A percentile compares a stretch with the other conserved stretches of the same genome.
phyloP scores from a whole-genome alignment of 2,113 vertebrate species.

The Hylia prasina region DNA sequence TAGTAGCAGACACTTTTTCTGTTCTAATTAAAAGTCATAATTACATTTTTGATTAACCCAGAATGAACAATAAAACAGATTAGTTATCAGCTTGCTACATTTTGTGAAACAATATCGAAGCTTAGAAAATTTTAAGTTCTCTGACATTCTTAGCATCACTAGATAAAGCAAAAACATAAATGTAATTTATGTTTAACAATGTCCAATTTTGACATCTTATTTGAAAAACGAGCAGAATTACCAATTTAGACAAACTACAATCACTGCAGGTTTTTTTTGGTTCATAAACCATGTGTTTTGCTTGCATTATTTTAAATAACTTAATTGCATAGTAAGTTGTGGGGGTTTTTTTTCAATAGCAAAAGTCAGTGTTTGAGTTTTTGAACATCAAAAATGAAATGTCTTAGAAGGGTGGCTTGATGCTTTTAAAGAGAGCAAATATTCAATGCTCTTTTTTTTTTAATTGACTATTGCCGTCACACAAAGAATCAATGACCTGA shows the following conservation, averaged over 20 bases:
- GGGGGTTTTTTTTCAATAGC: accelerated
- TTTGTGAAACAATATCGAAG: background rate
- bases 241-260: background rate
- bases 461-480: background rate
- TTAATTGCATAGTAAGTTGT: background rate
- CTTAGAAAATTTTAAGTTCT: slow-evolving; percentile 22
- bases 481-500: background rate
- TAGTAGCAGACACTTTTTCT: slow-evolving; percentile 29
- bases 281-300: background rate
- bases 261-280: background rate
- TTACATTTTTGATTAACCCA: slow-evolving; percentile 58
- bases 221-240: slow-evolving; percentile 26
- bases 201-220: slow-evolving; percentile 6
- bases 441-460: background rate
- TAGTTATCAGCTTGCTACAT: slow-evolving; percentile 46
- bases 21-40: slow-evolving; percentile 64
- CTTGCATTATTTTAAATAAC: background rate
- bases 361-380: background rate
- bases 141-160: background rate
- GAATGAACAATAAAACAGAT: slow-evolving; percentile 56
- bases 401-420: background rate
- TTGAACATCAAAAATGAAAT: background rate
- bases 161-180: slow-evolving; percentile 42
- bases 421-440: background rate
- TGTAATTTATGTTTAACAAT: background rate